Evolutionary conservation across 1,140 invertebrate genomes (phyloP).

Genomic region (Lepidotrigona ventralis): DNA sequence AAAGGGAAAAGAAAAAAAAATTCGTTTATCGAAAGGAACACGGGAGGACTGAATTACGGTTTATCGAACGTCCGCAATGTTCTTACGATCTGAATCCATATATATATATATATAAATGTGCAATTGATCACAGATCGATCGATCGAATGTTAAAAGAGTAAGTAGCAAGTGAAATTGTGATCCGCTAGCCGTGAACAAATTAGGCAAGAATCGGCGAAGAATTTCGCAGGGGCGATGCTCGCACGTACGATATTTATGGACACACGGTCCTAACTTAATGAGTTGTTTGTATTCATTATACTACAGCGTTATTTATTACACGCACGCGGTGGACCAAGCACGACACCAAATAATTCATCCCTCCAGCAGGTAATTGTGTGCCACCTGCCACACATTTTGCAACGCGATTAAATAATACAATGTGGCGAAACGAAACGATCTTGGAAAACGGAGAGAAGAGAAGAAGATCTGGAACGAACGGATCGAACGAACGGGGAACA

Average conservation of each 20-base stretch:
- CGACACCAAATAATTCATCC: constrained; percentile 14
- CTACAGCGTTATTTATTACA: constrained; percentile 6
- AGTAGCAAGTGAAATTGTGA: neutral
- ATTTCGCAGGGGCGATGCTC: too few species aligned
- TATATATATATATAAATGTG: too few species aligned
- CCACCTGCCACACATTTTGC: neutral
- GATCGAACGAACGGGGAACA: neutral
- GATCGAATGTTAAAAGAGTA: neutral
- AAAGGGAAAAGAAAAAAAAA: neutral
- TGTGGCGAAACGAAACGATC: neutral
- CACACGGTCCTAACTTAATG: constrained; percentile 8
- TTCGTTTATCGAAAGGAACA: neutral
- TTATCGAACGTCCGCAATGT: too few species aligned
- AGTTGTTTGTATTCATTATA: constrained; percentile 19
- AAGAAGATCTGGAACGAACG: neutral
- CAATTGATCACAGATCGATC: neutral
- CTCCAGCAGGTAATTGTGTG: neutral
- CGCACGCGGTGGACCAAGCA: neutral
- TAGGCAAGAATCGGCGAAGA: neutral
- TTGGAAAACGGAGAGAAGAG: neutral
- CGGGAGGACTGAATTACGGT: neutral
- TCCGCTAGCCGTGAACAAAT: neutral
- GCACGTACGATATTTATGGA: neutral
- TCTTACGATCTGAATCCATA: too few species aligned
- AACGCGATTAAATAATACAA: neutral